These are phyloP conservation scores for Myiagra hebetior DNA, from an alignment of 2,113 vertebrate genomes.

Conservation along the genomic window DNA sequence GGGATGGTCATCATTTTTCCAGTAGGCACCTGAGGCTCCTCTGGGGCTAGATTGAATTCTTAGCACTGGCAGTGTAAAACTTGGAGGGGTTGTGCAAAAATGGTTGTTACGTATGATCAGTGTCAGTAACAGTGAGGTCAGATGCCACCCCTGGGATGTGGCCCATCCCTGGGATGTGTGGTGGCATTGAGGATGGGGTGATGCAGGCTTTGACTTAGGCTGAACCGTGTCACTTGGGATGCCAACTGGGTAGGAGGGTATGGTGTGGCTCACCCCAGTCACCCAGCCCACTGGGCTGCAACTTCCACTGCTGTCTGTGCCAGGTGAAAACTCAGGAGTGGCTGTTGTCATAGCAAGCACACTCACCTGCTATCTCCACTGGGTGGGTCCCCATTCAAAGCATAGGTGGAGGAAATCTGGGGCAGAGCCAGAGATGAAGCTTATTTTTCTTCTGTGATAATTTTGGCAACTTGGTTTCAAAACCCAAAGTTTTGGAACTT, in stretches of 20 bases:
- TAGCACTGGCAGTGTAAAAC: not conserved
- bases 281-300: not conserved
- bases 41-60: not conserved
- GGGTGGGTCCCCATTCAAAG: not conserved
- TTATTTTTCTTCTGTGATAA: not conserved
- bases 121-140: not conserved
- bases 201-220: rapidly evolving
- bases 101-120: not conserved
- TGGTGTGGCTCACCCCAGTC: not conserved
- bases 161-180: not conserved
- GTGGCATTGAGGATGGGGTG: not conserved
- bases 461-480: not conserved
- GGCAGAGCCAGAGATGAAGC: not conserved
- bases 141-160: not conserved
- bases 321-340: not conserved
- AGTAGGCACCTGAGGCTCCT: not conserved
- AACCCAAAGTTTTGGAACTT: not conserved
- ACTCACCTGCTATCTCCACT: not conserved
- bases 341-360: not conserved
- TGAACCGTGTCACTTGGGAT: not conserved
- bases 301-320: not conserved
- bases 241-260: not conserved
- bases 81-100: not conserved
- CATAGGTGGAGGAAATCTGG: not conserved
- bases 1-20: not conserved